Evolutionary conservation across 2,888 invertebrate genomes (phyloP), one percentile per base, ranked within the genome.

Genomic region (Tolmerus cingulatus): DNA sequence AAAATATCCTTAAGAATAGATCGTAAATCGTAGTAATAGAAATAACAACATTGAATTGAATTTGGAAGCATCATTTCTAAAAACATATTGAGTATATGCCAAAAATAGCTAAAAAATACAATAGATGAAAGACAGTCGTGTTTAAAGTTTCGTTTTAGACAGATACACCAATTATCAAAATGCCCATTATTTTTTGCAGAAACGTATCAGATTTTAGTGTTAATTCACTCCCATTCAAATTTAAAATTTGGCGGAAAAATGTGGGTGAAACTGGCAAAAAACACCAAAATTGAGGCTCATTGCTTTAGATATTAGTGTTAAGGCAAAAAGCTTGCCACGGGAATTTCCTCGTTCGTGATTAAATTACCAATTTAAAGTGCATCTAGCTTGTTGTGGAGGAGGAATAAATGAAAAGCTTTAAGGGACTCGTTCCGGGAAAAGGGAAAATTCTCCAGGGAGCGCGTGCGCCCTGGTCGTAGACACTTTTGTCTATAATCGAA

Each of bases 401-500:
- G 76, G 40, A 34, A n/a, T 37, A 76, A 76, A 37, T 76, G 74
- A 40, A 40, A 76, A 76, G 66, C 76, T 76, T 34, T 76, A 76
- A 76, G 40, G 12, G 66, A 66, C 12, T 37, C 76, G 12, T 40
- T 37, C 34, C 12, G 8, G n/a, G 43, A 40, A 78, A 78, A 43
- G 14, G 23, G 43, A 78, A 78, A 34, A 57, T 19, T 34, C 76
- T 37, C n/a, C 3, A 19, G 34, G 46, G 82, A 55, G 66, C 82
- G 30, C 55, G 82, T 55, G 82, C 37, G 12, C 57, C 14, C 40
- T 27, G 14, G 19, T 23, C 37, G 57, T 37, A 82, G 57, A 82
- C 82, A 82, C 82, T 37, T 81, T 82, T 66, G 66, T 57, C 34
- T 57, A 57, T 57, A 57, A 82, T 82, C 37, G 82, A 82, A 82